These are phyloP conservation scores for Criorhina ranunculi DNA, from an alignment of 2,888 invertebrate genomes.

Conservation along the genomic window DNA sequence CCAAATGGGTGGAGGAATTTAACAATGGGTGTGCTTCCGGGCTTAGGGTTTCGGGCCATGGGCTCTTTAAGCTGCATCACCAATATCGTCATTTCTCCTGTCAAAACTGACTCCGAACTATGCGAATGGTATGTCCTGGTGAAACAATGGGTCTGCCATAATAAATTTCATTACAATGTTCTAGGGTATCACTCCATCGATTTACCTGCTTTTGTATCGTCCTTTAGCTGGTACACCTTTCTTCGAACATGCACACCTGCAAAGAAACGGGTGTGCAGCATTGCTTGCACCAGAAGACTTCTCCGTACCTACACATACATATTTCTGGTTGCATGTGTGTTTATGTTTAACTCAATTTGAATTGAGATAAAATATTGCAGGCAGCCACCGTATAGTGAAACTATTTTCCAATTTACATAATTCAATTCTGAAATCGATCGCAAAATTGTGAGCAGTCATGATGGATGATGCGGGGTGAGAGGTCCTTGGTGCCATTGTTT, in stretches of 20 bases:
- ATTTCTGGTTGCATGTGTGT: conserved; percentile 15
- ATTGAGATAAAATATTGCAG: conserved; percentile 63
- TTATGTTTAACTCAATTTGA: conserved; percentile 56
- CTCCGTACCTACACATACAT: background rate
- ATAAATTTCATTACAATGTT: conserved; percentile 56
- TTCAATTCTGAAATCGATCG: conserved; percentile 59
- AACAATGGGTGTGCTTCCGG: conserved; percentile 1
- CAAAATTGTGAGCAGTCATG: conserved; percentile 50
- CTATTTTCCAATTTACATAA: conserved; percentile 71
- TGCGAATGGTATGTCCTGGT: conserved; percentile 32
- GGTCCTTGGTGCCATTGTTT: background rate
- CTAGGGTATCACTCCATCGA: conserved; percentile 49
- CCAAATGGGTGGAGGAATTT: conserved; percentile 10
- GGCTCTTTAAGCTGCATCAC: background rate
- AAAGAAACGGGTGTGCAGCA: conserved; percentile 1
- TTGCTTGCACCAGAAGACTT: background rate
- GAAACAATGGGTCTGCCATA: conserved; percentile 51
- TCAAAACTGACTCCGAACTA: conserved; percentile 34
- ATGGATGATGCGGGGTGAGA: conserved; percentile 28
- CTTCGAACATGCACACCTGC: background rate
- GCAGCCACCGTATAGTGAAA: conserved; percentile 49
- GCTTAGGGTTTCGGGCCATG: background rate
- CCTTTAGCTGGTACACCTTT: conserved; percentile 9
- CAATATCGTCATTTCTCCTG: conserved; percentile 34
- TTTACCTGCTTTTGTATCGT: conserved; percentile 21